phyloP scores from a whole-genome alignment of 2,113 vertebrate species.

The Excalfactoria chinensis region DNA sequence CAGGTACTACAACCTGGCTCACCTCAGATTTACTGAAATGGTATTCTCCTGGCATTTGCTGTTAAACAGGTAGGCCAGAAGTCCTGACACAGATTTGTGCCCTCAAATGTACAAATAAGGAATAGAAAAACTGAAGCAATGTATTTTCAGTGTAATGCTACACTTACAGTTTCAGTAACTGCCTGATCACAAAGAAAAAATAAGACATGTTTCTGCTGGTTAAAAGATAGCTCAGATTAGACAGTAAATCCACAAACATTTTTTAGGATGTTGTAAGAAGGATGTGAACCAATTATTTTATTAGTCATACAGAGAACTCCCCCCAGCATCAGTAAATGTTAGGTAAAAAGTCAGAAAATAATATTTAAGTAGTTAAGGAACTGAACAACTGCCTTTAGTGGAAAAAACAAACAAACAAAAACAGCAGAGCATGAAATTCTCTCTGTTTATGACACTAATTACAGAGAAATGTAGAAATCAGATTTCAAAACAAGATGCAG shows the following conservation, averaged over 20 bases:
- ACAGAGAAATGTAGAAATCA: neutral
- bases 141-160: neutral
- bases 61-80: neutral
- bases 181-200: neutral
- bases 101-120: neutral
- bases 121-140: neutral
- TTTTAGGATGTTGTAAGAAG: slow-evolving; percentile 11
- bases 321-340: neutral
- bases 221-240: neutral
- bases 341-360: neutral
- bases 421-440: neutral
- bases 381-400: neutral
- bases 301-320: neutral
- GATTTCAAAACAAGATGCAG: neutral
- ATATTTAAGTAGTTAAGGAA: neutral
- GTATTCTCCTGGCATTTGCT: neutral
- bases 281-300: slow-evolving; percentile 2
- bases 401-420: neutral
- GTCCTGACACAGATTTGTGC: rapidly evolving
- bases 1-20: neutral
- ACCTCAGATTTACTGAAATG: neutral
- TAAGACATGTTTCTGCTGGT: neutral
- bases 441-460: neutral
- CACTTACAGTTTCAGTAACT: neutral
- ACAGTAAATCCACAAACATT: slow-evolving; percentile 6